A percentile compares a stretch with the other conserved stretches of the same genome.
Conservation (phyloP, 2,888 invertebrate genomes). For the Campopleginae sp. region DNA sequence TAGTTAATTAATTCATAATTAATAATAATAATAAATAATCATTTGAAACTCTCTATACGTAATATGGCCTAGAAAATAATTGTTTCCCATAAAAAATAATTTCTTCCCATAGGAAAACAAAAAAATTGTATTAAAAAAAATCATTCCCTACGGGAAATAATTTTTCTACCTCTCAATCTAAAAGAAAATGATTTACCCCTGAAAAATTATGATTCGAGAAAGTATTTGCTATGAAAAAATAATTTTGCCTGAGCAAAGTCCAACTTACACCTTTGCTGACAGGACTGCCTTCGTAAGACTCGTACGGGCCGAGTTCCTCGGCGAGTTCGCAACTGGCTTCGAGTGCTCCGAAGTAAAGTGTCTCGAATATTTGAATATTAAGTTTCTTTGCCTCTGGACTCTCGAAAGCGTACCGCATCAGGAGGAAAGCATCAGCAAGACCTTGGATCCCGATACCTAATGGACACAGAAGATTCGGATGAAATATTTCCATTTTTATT, state of each 20-base stretch:
- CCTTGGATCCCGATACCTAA: slow-evolving; percentile 97
- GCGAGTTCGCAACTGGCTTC: slow-evolving; percentile 98
- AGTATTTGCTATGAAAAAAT: no score
- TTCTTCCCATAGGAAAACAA: no score
- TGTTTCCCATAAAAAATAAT: no score
- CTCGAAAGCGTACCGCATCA: slow-evolving; percentile 97
- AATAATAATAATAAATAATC: no score
- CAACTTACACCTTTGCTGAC: slow-evolving; percentile 93
- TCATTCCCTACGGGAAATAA: no score
- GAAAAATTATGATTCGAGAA: no score
- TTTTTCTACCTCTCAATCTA: no score
- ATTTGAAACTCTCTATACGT: no score
- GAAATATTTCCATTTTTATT: not conserved
- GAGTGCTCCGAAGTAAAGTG: slow-evolving; percentile 98
- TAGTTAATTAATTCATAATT: no score
- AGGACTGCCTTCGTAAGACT: slow-evolving; percentile 96
- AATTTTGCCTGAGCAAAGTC: not conserved
- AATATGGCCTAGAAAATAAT: no score
- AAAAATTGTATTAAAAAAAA: no score
- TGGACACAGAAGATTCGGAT: not conserved
- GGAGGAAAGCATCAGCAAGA: slow-evolving; percentile 97
- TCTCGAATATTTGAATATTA: slow-evolving; percentile 98
- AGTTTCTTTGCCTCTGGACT: slow-evolving; percentile 93
- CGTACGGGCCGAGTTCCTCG: slow-evolving; percentile 92
- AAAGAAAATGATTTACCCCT: no score